These are phyloP conservation scores for Meteorus colon DNA, from an alignment of 2,888 invertebrate genomes.

Conservation along the genomic window DNA sequence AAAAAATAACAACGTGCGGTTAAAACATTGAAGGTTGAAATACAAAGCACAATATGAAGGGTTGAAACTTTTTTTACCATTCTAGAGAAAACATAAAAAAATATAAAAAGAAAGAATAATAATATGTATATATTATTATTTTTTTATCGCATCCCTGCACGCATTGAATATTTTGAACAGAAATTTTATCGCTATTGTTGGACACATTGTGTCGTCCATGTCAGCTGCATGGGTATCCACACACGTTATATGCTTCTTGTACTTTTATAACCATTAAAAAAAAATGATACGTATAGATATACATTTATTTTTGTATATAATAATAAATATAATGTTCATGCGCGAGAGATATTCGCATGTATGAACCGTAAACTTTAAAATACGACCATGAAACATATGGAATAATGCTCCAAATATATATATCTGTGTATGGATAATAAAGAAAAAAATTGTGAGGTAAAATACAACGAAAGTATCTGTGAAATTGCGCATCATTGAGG, in stretches of 20 bases:
- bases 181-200: conserved; percentile 9
- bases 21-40: not conserved
- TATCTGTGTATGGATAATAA: not conserved
- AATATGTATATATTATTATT: not conserved
- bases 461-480: not conserved
- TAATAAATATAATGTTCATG: conserved; percentile 1
- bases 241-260: conserved; percentile 5
- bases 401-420: not conserved
- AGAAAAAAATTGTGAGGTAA: not conserved
- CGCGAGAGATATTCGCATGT: conserved; percentile 25
- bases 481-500: not conserved
- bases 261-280: conserved; percentile 9
- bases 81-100: not conserved
- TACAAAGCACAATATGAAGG: not conserved
- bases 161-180: conserved; percentile 7
- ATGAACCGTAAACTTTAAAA: conserved; percentile 24
- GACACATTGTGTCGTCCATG: conserved; percentile 2
- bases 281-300: not conserved
- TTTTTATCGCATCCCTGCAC: conserved; percentile 6
- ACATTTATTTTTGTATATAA: not conserved
- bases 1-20: not conserved
- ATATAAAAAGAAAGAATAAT: not conserved
- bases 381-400: conserved; percentile 13
- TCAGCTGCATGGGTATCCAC: not conserved
- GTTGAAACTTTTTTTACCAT: not conserved